Base-by-base conservation (phyloP, 1,140 invertebrate species). In the Pseudomyrmex cubaensis region DNA sequence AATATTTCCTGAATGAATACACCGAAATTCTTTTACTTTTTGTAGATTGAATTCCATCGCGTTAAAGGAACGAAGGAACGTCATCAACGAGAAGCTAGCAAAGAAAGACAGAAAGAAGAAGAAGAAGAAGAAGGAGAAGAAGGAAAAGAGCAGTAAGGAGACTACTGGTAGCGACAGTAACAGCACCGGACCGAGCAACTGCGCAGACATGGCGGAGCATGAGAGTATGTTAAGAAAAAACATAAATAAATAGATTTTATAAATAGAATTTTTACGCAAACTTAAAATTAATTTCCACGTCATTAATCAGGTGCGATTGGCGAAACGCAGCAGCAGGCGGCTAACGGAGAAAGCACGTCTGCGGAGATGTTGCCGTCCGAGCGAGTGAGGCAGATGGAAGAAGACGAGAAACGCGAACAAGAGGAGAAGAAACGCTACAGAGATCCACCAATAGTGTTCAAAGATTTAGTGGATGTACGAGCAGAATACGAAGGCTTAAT, bases 361-460 rank as follows among this genome's bases (percentile, higher is more conserved):
- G 90, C 94, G 86, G 94, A 95, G 70, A 88, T 94, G 80, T 85
- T 94, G 15, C 94, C 92, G 54, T 95, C 93, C 17, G 95, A 96
- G 44, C 90, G 95, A 86, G 92, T 94, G 56, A 85, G 96, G 76
- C 95, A 96, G 82, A 94, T 96, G 86, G 97, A 97, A 82, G 96
- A 95, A 5, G 96, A 97, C 87, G 96, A 97, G 87, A 94, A 94
- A 66, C 93, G 94, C 15, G 95, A 96, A 80, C 95, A 95, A 77
- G 97, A 98, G 88, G 96, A 97, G 91, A 95, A 96, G 85, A 97
- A 97, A 92, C 96, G 96, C 86, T 95, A 95, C 64, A 95, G 97
- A 22, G 97, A 98, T 92, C 98, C 98, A 22, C 97, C 98, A 2
- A 97, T 98, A 89, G 96, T 98, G 56, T 98, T 97, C 93, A 96